Evolutionary conservation across 1,140 invertebrate species (phyloP).

Genomic region (Leguminivora glycinivorella): DNA sequence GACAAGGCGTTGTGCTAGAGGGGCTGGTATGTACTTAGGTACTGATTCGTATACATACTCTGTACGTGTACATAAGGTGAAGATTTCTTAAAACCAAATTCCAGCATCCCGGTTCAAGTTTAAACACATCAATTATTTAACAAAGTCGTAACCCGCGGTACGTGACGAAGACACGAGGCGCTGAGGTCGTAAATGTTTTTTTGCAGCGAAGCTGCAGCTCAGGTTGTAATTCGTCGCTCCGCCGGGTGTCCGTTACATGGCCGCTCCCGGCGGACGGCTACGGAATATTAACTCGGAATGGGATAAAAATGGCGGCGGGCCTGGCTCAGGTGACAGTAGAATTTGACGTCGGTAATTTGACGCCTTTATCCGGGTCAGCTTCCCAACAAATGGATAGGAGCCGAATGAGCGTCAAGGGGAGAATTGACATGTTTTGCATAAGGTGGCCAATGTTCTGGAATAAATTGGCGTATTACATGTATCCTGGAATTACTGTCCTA

Average conservation of each 20-base stretch:
- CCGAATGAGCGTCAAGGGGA: constrained; percentile 36
- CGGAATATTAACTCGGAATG: constrained; percentile 65
- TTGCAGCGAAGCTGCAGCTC: constrained; percentile 12
- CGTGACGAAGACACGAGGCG: constrained; percentile 8
- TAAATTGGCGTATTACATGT: constrained; percentile 17
- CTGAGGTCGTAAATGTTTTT: constrained; percentile 21
- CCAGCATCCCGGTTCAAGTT: background rate
- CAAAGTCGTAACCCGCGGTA: constrained; percentile 4
- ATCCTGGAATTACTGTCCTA: constrained; percentile 17
- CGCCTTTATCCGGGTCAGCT: constrained; percentile 63
- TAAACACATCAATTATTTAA: constrained; percentile 16
- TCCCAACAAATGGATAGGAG: constrained; percentile 49
- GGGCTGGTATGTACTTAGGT: no score
- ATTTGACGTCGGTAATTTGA: constrained; percentile 69
- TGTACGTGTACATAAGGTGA: background rate
- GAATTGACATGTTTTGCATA: constrained; percentile 49
- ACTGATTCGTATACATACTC: no score
- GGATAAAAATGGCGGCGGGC: constrained; percentile 62
- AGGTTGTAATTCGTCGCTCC: constrained; percentile 52
- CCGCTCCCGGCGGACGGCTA: constrained; percentile 52
- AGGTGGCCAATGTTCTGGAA: constrained; percentile 30
- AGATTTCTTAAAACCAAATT: background rate
- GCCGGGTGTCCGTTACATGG: constrained; percentile 54
- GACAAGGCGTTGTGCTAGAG: no score
- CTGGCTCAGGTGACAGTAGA: constrained; percentile 62